phyloP scores from a whole-genome alignment of 2,797 vertebrate species.

The Tapirus indicus region DNA sequence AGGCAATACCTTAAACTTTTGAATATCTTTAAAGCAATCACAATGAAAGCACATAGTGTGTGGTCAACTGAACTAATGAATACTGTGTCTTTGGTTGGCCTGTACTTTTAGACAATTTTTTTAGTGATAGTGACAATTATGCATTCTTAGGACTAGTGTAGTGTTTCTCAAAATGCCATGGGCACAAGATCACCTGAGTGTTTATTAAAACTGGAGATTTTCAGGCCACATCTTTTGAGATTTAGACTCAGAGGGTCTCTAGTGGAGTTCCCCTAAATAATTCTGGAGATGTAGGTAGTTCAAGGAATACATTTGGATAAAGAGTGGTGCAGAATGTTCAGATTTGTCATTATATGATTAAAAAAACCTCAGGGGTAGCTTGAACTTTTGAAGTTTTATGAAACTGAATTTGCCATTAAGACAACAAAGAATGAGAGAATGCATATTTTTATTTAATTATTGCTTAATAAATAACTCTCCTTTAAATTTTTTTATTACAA shows the following conservation, averaged over 20 bases:
- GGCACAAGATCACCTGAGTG: not conserved
- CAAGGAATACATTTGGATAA: not conserved
- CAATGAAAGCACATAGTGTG: not conserved
- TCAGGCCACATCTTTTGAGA: not conserved
- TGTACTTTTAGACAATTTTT: not conserved
- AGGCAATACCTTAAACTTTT: not conserved
- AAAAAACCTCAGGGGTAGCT: not conserved
- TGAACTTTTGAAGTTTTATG: not conserved
- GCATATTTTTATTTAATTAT: not conserved
- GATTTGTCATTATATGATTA: not conserved
- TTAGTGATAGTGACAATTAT: not conserved
- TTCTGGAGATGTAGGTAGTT: not conserved
- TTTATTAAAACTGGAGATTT: not conserved
- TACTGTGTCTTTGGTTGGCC: not conserved
- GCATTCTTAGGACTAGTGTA: not conserved
- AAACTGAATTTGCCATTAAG: not conserved
- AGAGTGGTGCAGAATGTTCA: not conserved
- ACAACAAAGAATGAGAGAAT: not conserved
- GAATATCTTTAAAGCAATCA: not conserved
- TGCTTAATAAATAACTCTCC: not conserved
- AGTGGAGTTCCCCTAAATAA: not conserved
- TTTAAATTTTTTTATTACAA: not conserved
- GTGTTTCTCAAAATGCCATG: not conserved
- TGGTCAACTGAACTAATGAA: not conserved
- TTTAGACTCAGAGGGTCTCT: not conserved